Percentiles rank a stretch among this genome's conserved stretches.
Evolutionary conservation across 1,140 invertebrate genomes (phyloP).

Genomic region (Zaprionus tsacasi): DNA sequence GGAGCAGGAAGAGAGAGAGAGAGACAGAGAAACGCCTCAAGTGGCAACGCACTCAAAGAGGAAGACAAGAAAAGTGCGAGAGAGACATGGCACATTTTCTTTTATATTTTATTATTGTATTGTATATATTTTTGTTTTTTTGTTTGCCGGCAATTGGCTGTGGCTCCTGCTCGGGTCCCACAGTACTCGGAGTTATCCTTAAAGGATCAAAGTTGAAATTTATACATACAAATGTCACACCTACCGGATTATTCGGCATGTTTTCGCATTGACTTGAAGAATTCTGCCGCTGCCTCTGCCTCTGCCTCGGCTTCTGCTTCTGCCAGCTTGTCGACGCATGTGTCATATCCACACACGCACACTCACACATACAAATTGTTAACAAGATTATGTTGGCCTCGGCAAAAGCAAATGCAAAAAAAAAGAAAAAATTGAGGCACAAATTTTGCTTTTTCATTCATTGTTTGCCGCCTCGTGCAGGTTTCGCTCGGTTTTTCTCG

Average conservation of each 20-base stretch:
- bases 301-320: not conserved
- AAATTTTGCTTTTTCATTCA: constrained; percentile 56
- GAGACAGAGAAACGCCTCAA: constrained; percentile 39
- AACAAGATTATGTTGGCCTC: constrained; percentile 71
- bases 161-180: constrained; percentile 34
- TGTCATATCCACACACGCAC: constrained; percentile 33
- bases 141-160: constrained; percentile 65
- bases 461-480: constrained; percentile 32
- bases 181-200: constrained; percentile 65
- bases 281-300: constrained; percentile 5
- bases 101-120: constrained; percentile 30
- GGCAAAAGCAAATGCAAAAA: constrained; percentile 15
- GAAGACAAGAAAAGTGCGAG: constrained; percentile 6
- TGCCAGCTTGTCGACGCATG: constrained; percentile 31
- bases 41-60: constrained; percentile 27
- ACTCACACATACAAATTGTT: constrained; percentile 61
- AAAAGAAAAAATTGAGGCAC: constrained; percentile 29
- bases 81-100: constrained; percentile 47
- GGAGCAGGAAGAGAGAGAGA: constrained; percentile 3
- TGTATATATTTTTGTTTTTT: constrained; percentile 32
- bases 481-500: constrained; percentile 24
- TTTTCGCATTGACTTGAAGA: constrained; percentile 63
- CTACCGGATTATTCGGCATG: constrained; percentile 70
- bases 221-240: constrained; percentile 76
- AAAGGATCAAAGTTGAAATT: constrained; percentile 82